phyloP scores from a whole-genome alignment of 2,888 invertebrate species.

The Ganaspis brasiliensis region DNA sequence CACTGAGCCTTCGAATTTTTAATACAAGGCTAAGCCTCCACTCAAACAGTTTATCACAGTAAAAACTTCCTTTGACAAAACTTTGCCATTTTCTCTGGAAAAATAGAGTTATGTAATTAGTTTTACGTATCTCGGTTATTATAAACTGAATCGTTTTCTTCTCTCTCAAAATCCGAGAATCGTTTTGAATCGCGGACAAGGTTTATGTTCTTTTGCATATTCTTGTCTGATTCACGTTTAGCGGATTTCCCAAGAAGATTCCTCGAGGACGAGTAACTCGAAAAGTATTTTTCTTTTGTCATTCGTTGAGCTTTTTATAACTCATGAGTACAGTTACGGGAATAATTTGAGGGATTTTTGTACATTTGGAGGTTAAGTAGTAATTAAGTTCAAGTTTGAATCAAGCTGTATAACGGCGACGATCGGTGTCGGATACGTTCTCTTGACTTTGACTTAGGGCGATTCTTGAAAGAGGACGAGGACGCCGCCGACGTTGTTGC shows the following conservation, averaged over 20 bases:
- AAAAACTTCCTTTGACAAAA: too few relatives aligned
- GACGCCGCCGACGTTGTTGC: slow-evolving; percentile 60
- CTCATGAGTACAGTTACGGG: background rate
- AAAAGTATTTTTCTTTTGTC: slow-evolving; percentile 16
- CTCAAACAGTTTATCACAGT: too few relatives aligned
- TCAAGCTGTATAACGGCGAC: slow-evolving; percentile 10
- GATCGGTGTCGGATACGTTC: slow-evolving; percentile 57
- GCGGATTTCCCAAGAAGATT: slow-evolving; percentile 24
- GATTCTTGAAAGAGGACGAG: slow-evolving; percentile 70
- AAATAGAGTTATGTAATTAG: too few relatives aligned
- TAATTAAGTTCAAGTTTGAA: slow-evolving; percentile 36
- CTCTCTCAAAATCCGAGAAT: slow-evolving; percentile 6
- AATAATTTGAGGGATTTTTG: too few relatives aligned
- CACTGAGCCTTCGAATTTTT: background rate
- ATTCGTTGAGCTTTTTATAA: background rate
- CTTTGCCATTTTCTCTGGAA: too few relatives aligned
- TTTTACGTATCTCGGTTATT: slow-evolving; percentile 9
- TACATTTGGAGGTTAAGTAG: too few relatives aligned
- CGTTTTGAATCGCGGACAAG: slow-evolving; percentile 23
- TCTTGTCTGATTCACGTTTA: slow-evolving; percentile 21
- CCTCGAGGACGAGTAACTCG: slow-evolving; percentile 49
- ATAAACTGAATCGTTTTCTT: slow-evolving; percentile 23
- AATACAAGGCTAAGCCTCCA: background rate
- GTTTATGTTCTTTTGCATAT: slow-evolving; percentile 13
- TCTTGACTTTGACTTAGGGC: slow-evolving; percentile 75